Evolutionary conservation across 2,888 invertebrate species (phyloP).

Genomic region (Folsomia candida): DNA sequence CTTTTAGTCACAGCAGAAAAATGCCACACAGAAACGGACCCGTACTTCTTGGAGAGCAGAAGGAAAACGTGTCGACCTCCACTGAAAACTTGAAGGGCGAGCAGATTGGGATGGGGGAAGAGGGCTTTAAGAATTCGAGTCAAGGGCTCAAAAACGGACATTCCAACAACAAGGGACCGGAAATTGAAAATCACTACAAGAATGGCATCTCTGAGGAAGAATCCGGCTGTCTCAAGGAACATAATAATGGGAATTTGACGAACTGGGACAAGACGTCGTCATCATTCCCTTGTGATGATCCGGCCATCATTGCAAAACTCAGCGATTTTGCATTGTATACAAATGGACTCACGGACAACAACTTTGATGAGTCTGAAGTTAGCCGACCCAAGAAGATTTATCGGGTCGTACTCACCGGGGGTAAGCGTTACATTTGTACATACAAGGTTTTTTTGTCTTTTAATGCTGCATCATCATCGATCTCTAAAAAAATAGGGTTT

Average conservation of each 20-base stretch:
- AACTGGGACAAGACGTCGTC: slow-evolving; percentile 6
- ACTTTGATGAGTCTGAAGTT: slow-evolving; percentile 30
- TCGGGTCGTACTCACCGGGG: slow-evolving; percentile 84
- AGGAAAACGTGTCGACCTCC: not conserved
- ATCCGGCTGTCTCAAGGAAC: not conserved
- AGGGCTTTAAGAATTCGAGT: not conserved
- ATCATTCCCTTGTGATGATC: not conserved
- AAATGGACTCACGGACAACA: slow-evolving; percentile 9
- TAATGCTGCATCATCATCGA: too few relatives aligned
- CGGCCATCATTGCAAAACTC: slow-evolving; percentile 13
- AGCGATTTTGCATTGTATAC: slow-evolving; percentile 7
- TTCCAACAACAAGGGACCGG: not conserved
- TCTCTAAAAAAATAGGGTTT: not conserved
- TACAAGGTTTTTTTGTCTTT: not conserved
- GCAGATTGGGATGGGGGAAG: not conserved
- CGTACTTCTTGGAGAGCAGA: not conserved
- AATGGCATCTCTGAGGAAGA: not conserved
- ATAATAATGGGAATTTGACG: not conserved
- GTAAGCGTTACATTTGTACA: slow-evolving; percentile 59
- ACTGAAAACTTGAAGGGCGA: not conserved
- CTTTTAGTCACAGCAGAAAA: not conserved
- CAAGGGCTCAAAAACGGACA: not conserved
- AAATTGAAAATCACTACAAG: not conserved
- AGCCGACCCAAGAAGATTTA: slow-evolving; percentile 65
- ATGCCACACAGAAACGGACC: not conserved